Evolutionary conservation across 2,113 vertebrate species (phyloP), one percentile per base, ranked within the genome.

Genomic region (Muscicapa adusta): DNA sequence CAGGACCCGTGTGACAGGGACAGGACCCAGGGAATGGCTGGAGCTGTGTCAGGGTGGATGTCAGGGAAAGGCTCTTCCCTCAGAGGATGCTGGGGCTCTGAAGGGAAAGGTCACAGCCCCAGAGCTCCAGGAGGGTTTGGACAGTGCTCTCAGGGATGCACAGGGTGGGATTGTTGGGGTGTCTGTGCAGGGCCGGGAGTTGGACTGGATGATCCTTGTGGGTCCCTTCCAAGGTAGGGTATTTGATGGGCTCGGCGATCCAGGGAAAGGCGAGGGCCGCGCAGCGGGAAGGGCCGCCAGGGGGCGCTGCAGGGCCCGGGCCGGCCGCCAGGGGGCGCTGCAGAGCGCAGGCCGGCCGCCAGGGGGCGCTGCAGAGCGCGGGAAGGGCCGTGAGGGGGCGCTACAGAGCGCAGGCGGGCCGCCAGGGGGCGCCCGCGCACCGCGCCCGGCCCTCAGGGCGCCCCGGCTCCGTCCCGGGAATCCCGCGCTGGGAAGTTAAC

Each of bases 281-380:
- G 9, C 43, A 18, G 43, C 2, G 43, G 14, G 40, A 42, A 25
- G n/a, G n/a, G 34, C 93, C 94, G 8, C 88, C 29, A 92, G 94
- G 68, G 88, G 94, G 48, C 80, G 53, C 79, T 80, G 82, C 72
- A 60, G 67, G n/a, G n/a, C n/a, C n/a, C n/a, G n/a, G n/a, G n/a
- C n/a, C n/a, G n/a, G 34, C 93, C 94, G 8, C 88, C 29, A 92
- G 94, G 68, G 88, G 94, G 48, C 80, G 53, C 79, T 80, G 82
- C 72, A 60, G 67, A 1, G 74, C 40, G 45, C 54, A 2, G 29
- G 1, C 14, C 7, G 26, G 28, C 93, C 94, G 9, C 92, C n/a
- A n/a, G n/a, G n/a, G n/a, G n/a, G n/a, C n/a, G n/a, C n/a, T n/a
- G n/a, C n/a, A n/a, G n/a, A n/a, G n/a, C n/a, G 43, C 2, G 43